Conservation (phyloP, 2,797 vertebrate genomes). For the Apogon talboti region DNA sequence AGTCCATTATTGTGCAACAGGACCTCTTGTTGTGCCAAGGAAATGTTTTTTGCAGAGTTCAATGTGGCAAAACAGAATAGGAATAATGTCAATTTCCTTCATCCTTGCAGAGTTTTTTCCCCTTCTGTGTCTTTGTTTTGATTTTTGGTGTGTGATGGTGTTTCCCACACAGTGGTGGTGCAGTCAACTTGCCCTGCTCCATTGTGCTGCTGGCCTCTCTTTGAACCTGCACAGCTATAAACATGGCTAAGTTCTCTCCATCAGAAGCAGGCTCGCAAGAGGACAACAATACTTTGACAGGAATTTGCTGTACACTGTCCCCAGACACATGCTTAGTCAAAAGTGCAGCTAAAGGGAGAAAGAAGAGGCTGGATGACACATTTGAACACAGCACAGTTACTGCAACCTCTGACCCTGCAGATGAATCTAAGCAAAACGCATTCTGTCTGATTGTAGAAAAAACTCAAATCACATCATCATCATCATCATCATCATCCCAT, state of each 20-base stretch:
- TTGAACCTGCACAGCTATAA: slow-evolving; percentile 82
- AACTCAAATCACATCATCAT: slow-evolving; percentile 17
- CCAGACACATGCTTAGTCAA: slow-evolving; percentile 45
- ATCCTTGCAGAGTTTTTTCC: slow-evolving; percentile 52
- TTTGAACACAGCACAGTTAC: slow-evolving; percentile 70
- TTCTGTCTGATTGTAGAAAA: slow-evolving; percentile 44
- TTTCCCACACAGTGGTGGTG: slow-evolving; percentile 74
- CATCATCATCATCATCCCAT: slow-evolving; percentile 19
- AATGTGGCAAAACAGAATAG: slow-evolving; percentile 50
- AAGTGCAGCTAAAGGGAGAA: slow-evolving; percentile 40
- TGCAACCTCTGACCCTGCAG: slow-evolving; percentile 50
- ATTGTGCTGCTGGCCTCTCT: slow-evolving; percentile 82
- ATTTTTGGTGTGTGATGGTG: slow-evolving; percentile 63
- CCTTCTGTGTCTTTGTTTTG: slow-evolving; percentile 69
- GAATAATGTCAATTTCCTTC: slow-evolving; percentile 62
- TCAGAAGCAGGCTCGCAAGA: slow-evolving; percentile 69
- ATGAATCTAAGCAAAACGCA: slow-evolving; percentile 49
- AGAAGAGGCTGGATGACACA: slow-evolving; percentile 47
- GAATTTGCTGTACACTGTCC: slow-evolving; percentile 72
- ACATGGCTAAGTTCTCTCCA: slow-evolving; percentile 80
- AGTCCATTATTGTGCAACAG: slow-evolving; percentile 50
- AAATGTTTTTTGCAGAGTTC: slow-evolving; percentile 71
- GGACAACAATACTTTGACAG: slow-evolving; percentile 82
- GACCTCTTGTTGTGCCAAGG: slow-evolving; percentile 59
- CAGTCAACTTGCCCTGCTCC: slow-evolving; percentile 66